Evolutionary conservation across 2,113 vertebrate species (phyloP).

Genomic region (Prunella himalayana): DNA sequence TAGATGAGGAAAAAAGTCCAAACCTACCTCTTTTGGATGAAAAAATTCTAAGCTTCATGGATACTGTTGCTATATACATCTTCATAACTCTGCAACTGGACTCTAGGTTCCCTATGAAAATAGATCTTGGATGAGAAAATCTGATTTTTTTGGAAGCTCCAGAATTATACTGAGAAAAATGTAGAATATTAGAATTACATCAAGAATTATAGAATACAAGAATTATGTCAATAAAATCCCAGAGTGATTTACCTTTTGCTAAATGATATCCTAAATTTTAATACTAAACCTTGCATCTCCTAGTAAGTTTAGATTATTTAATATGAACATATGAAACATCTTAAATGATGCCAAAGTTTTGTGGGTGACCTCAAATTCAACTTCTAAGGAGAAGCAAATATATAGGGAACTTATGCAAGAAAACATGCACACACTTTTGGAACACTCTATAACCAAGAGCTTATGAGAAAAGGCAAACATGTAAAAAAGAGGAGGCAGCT

Average conservation of each 20-base stretch:
- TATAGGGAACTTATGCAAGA: neutral
- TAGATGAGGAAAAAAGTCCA: neutral
- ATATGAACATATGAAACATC: neutral
- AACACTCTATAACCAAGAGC: neutral
- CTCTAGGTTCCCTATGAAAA: neutral
- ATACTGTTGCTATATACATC: slow-evolving; percentile 7
- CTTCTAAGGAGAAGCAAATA: neutral
- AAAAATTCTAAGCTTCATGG: neutral
- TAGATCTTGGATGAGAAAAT: neutral
- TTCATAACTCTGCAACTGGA: neutral
- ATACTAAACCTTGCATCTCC: neutral
- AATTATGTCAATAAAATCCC: neutral
- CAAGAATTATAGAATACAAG: neutral
- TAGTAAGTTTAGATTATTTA: neutral
- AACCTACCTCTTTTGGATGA: neutral
- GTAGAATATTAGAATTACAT: neutral
- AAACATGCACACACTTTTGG: neutral
- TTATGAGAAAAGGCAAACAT: neutral
- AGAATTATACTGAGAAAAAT: neutral
- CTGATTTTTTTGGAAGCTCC: neutral
- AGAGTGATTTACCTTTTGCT: neutral
- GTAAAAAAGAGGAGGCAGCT: neutral
- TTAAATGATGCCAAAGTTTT: neutral
- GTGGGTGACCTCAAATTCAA: neutral
- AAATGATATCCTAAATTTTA: neutral